Base-by-base conservation (phyloP, 1,140 invertebrate species). In the Ostrea edulis region DNA sequence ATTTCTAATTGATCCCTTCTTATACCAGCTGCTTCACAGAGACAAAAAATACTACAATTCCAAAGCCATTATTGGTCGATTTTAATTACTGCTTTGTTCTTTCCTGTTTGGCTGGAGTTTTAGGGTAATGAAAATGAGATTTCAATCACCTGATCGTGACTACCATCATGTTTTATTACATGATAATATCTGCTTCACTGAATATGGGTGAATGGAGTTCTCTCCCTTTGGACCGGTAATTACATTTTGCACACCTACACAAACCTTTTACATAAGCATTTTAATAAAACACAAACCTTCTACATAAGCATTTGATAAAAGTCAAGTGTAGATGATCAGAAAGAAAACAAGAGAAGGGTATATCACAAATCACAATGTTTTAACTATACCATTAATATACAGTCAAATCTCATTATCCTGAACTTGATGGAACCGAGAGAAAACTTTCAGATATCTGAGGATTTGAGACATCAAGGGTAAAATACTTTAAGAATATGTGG, bases 131-230 rank as follows among this genome's bases (percentile, higher is more conserved):
- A 9, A 25, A 14, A 68, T 25, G 29, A 29, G 68, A 77, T 77
- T 77, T 25, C 29, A 12, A 77, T 77, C 68, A 77, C 25, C 25
- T 77, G 14, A 29, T 77, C 68, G 25, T 62, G 68, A 77, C 68
- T 25, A 29, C 22, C 35, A 77, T 77, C 7, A 35, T 12, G 25
- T 77, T 77, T 77, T 77, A 77, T 77, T 77, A 29, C 68, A 29
- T 29, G 68, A 77, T 35, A 12, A 25, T 77, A 77, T 29, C 68
- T 77, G 29, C 7, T 77, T 17, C 68, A 35, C 29, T 14, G 14
- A 25, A 35, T 44, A 25, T 12, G 68, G 68, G 68, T 77, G 68
- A 77, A 12, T 29, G 29, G 0, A 77, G 68, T 77, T 77, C 8
- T 77, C 25, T 71, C 68, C 68, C 68, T 77, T 77, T 77, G 68